These are phyloP conservation scores for Epizoanthus illoricatus DNA, from an alignment of 92 coral and sea anemone species.

Conservation along the genomic window DNA sequence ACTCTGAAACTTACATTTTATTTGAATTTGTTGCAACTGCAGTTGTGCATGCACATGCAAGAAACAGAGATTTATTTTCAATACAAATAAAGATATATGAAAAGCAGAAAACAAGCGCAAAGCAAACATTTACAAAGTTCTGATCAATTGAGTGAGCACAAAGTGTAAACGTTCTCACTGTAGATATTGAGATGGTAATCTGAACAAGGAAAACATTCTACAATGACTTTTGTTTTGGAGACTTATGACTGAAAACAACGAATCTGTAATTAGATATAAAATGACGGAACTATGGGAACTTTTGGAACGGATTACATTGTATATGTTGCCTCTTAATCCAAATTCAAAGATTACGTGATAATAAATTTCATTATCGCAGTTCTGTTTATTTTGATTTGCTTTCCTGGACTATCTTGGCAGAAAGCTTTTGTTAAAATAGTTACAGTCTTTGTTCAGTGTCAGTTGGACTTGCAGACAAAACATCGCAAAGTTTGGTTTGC, in stretches of 20 bases:
- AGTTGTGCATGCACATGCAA: not conserved
- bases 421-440: constrained; percentile 1
- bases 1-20: no score
- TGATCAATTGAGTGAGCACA: not conserved
- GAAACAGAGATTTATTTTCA: not conserved
- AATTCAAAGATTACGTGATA: not conserved
- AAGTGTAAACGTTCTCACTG: not conserved
- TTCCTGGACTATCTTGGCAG: constrained; percentile 17
- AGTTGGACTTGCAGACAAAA: constrained; percentile 24
- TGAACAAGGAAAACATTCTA: not conserved
- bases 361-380: constrained; percentile 9
- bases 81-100: not conserved
- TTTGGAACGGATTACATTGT: not conserved
- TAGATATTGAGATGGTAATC: not conserved
- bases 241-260: not conserved
- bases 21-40: no score
- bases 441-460: constrained; percentile 10
- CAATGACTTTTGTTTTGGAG: constrained; percentile 5
- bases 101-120: not conserved
- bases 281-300: not conserved
- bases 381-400: constrained; percentile 31
- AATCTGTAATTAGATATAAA: not conserved
- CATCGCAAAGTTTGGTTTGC: constrained; percentile 27
- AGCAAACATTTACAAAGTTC: constrained; percentile 19
- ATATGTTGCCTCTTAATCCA: not conserved